A percentile compares a stretch with the other conserved stretches of the same genome.
Conservation (phyloP, 2,888 invertebrate genomes). For the Lepidonotus clava region DNA sequence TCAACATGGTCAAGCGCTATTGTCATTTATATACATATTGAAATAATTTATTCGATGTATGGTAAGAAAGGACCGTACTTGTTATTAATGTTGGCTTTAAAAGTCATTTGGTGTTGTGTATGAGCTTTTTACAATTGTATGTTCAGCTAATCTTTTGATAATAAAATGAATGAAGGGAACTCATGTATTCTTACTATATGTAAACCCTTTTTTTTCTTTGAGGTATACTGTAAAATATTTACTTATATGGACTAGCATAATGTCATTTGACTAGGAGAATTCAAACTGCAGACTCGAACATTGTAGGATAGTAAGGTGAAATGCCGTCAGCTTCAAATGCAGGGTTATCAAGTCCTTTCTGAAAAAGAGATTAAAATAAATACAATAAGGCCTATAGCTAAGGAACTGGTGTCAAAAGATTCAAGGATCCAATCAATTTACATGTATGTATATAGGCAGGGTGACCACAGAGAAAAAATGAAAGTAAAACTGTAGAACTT, state of each 20-base stretch:
- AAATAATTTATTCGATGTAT: background rate
- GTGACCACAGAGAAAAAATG: too few species aligned
- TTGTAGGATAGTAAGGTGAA: conserved; percentile 37
- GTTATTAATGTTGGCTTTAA: conserved; percentile 12
- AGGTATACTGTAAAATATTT: too few species aligned
- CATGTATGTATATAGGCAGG: too few species aligned
- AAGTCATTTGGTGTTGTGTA: conserved; percentile 32
- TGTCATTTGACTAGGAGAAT: too few species aligned
- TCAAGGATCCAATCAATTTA: too few species aligned
- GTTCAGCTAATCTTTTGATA: background rate
- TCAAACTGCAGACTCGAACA: conserved; percentile 31
- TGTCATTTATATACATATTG: background rate
- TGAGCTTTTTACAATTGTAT: conserved; percentile 35
- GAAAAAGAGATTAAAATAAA: background rate
- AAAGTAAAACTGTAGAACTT: too few species aligned
- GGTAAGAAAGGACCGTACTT: background rate
- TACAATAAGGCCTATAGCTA: background rate
- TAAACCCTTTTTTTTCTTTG: background rate
- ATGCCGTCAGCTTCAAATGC: conserved; percentile 7
- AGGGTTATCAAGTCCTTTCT: conserved; percentile 5
- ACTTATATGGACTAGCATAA: too few species aligned
- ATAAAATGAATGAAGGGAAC: background rate
- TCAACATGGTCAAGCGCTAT: too few species aligned
- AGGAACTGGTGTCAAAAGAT: too few species aligned
- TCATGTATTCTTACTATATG: too few species aligned